Conservation (phyloP, 2,113 vertebrate genomes). For the Apeltes quadracus region DNA sequence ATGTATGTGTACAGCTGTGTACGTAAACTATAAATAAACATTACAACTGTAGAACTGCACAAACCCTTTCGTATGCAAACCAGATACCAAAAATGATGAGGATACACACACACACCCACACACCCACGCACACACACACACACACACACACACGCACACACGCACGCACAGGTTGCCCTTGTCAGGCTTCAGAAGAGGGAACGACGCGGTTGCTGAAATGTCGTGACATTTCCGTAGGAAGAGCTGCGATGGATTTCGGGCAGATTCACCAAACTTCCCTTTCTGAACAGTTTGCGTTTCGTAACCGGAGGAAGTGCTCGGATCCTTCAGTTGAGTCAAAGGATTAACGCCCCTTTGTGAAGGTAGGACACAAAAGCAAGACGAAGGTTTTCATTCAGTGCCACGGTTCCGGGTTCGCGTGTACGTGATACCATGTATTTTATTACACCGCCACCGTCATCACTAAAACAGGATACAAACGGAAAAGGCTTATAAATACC, state of each 20-base stretch:
- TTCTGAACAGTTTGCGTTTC: background rate
- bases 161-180: slow-evolving; percentile 1
- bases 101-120: background rate
- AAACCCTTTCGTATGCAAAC: slow-evolving; percentile 1
- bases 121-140: background rate
- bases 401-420: background rate
- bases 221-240: slow-evolving; percentile 20
- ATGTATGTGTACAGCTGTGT: too few species aligned
- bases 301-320: background rate
- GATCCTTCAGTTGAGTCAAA: background rate
- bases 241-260: background rate
- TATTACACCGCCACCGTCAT: too few species aligned
- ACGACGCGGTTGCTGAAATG: slow-evolving; percentile 34
- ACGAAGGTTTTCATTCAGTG: background rate
- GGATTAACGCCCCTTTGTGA: background rate
- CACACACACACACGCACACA: background rate
- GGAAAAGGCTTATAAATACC: background rate
- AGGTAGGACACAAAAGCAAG: background rate
- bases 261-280: slow-evolving; percentile 47
- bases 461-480: background rate
- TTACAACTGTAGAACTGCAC: background rate
- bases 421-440: too few species aligned
- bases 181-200: slow-evolving; percentile 40
- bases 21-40: too few species aligned
- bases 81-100: background rate